phyloP scores from a whole-genome alignment of 2,113 vertebrate species.

The Cololabis saira region DNA sequence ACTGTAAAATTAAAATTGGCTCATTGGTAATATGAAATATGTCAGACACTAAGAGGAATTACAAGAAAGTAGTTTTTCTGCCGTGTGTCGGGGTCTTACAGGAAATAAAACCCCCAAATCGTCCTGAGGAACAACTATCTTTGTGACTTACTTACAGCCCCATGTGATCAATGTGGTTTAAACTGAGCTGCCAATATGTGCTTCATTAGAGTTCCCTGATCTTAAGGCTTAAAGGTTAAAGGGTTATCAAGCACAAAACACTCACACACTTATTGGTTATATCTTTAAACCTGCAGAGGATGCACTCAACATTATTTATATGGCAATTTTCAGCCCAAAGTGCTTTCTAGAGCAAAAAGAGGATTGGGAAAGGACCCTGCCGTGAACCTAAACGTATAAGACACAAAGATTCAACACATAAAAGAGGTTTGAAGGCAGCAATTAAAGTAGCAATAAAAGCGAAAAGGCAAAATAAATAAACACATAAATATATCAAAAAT shows the following conservation, averaged over 20 bases:
- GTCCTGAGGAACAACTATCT: slow-evolving; percentile 5
- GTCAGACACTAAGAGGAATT: slow-evolving; percentile 17
- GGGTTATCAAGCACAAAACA: slow-evolving; percentile 16
- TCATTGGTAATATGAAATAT: slow-evolving; percentile 20
- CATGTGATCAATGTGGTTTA: slow-evolving; percentile 10
- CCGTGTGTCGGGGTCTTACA: background rate
- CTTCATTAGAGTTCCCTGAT: slow-evolving; percentile 19
- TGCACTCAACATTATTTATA: background rate
- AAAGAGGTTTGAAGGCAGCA: no score
- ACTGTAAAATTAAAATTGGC: slow-evolving; percentile 24
- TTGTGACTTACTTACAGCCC: background rate
- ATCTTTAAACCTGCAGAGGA: slow-evolving; percentile 7
- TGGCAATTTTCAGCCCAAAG: background rate
- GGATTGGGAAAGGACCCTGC: background rate
- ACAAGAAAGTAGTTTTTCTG: slow-evolving; percentile 1
- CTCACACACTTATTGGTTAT: background rate
- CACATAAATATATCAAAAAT: no score
- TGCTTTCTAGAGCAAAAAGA: background rate
- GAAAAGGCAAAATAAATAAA: no score
- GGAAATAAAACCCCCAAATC: slow-evolving; percentile 19
- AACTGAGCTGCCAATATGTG: slow-evolving; percentile 13
- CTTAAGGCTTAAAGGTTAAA: slow-evolving; percentile 8
- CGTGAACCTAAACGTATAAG: background rate
- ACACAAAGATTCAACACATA: no score
- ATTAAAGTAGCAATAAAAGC: no score